These are phyloP conservation scores for Nansenia antarctica DNA, from an alignment of 2,113 vertebrate genomes.

Conservation along the genomic window DNA sequence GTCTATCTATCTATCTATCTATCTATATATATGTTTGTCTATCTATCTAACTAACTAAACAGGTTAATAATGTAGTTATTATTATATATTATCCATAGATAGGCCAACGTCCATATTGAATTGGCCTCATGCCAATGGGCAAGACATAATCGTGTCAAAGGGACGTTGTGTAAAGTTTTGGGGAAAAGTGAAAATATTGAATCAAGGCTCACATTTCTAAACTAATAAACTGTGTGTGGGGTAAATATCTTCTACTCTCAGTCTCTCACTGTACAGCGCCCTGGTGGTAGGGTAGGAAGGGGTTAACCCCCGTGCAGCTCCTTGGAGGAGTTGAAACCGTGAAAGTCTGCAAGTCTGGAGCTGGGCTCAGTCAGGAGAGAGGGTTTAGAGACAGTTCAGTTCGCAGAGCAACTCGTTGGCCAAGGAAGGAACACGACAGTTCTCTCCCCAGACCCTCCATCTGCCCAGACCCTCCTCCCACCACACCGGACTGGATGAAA, in stretches of 20 bases:
- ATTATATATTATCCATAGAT: too few species aligned
- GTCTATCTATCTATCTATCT: too few species aligned
- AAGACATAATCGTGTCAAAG: too few species aligned
- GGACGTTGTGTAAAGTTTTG: neutral
- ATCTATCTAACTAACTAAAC: too few species aligned
- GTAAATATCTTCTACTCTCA: neutral
- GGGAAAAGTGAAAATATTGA: neutral
- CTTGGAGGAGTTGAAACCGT: constrained; percentile 6
- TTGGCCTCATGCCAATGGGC: too few species aligned
- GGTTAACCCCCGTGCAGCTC: neutral
- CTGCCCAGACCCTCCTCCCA: neutral
- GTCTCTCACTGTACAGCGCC: neutral
- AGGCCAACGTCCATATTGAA: too few species aligned
- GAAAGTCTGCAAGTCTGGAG: neutral
- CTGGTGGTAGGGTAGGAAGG: neutral
- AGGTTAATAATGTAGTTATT: too few species aligned
- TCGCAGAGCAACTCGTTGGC: neutral
- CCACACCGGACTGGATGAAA: neutral
- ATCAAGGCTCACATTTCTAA: neutral
- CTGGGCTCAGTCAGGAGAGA: neutral
- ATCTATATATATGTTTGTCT: too few species aligned
- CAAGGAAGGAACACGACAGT: neutral
- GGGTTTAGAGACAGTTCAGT: neutral
- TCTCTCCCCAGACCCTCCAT: neutral
- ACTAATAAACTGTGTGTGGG: too few species aligned